Percentiles rank a stretch among this genome's conserved stretches.
Evolutionary conservation across 1,140 invertebrate genomes (phyloP).

Genomic region (Onthophagus taurus): DNA sequence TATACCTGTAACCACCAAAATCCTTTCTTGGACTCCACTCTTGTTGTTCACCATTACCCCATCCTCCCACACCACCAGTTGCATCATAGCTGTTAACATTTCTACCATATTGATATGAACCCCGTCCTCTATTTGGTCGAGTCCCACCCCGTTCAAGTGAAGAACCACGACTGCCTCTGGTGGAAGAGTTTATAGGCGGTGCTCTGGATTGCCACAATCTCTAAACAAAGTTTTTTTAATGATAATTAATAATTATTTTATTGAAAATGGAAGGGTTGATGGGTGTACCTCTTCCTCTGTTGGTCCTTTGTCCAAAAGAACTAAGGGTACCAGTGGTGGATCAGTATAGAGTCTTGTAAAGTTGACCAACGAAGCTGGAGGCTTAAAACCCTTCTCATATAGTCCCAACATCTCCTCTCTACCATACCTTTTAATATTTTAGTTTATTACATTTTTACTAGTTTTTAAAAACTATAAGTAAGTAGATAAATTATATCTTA

Average conservation of each 20-base stretch:
- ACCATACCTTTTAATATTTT: conserved; percentile 69
- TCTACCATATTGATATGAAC: conserved; percentile 46
- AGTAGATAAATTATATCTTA: too few species aligned
- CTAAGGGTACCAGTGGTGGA: conserved; percentile 65
- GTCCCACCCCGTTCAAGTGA: conserved; percentile 31
- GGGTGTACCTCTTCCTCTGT: conserved; percentile 67
- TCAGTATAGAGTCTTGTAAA: conserved; percentile 62
- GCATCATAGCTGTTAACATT: conserved; percentile 42
- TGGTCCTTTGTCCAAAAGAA: conserved; percentile 60
- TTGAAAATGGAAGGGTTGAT: background rate
- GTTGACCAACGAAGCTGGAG: conserved; percentile 55
- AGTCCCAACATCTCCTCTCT: conserved; percentile 83
- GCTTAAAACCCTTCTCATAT: conserved; percentile 56
- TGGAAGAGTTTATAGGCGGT: conserved; percentile 26
- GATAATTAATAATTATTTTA: background rate
- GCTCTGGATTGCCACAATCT: conserved; percentile 14
- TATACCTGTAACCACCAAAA: too few species aligned
- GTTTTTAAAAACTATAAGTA: too few species aligned
- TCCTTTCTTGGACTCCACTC: conserved; percentile 59
- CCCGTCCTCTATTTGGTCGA: conserved; percentile 43
- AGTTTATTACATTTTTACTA: too few species aligned
- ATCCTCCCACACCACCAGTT: conserved; percentile 37
- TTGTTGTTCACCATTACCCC: conserved; percentile 47
- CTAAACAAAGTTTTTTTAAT: conserved; percentile 2
- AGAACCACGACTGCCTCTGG: conserved; percentile 45